Conservation (phyloP, 64 coral and sea anemone genomes). For the Anthopleura sola region DNA sequence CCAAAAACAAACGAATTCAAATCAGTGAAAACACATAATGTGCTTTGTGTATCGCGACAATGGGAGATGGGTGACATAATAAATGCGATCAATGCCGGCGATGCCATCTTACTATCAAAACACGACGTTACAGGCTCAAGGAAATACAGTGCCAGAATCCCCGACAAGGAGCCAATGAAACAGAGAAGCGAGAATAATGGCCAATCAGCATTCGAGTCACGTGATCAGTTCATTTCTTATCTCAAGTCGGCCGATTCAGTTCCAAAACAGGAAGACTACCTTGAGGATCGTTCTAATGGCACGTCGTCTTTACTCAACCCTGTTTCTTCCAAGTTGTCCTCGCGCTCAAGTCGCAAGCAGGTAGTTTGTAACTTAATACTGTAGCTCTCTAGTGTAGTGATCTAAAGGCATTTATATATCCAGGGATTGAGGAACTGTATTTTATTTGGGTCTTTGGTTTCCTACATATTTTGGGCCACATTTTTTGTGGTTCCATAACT, state of each 20-base stretch:
- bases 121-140: not conserved
- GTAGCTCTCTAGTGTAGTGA: no score
- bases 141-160: not conserved
- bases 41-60: slow-evolving; percentile 20
- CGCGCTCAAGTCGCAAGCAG: slow-evolving; percentile 23
- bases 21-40: slow-evolving; percentile 18
- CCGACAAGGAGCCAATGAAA: not conserved
- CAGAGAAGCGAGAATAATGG: not conserved
- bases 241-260: not conserved
- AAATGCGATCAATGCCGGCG: slow-evolving; percentile 37
- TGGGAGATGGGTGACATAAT: slow-evolving; percentile 51
- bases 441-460: no score
- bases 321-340: not conserved
- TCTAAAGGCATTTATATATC: no score
- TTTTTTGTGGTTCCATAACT: no score
- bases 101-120: slow-evolving; percentile 40
- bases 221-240: not conserved
- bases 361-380: not conserved
- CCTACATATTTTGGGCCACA: no score
- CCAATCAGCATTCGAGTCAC: not conserved
- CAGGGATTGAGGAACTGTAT: no score
- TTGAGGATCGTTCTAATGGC: not conserved
- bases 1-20: not conserved
- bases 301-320: not conserved
- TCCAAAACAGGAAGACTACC: not conserved